Evolutionary conservation across 2,113 vertebrate genomes (phyloP).

Genomic region (Guaruba guarouba): DNA sequence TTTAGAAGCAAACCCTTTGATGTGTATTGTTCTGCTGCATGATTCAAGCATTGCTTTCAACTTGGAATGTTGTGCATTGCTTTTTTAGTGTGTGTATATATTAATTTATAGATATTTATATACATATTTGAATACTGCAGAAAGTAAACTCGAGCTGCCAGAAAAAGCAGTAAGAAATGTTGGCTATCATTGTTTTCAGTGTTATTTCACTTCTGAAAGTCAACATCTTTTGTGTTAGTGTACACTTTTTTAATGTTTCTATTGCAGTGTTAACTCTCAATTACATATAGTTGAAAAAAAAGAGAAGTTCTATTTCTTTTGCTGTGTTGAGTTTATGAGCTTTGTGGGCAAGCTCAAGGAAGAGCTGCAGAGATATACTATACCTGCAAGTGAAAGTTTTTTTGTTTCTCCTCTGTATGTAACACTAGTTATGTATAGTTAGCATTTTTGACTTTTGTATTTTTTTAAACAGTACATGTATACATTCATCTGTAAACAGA

Average conservation of each 20-base stretch:
- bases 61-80: background rate
- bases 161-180: background rate
- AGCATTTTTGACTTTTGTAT: background rate
- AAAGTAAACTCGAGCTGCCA: background rate
- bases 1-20: background rate
- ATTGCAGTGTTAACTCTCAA: background rate
- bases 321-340: background rate
- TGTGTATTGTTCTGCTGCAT: background rate
- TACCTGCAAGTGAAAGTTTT: background rate
- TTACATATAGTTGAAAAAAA: background rate
- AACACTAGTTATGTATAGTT: background rate
- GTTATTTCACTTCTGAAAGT: background rate
- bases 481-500: background rate
- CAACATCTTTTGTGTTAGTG: background rate
- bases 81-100: background rate
- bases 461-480: background rate
- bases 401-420: background rate
- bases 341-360: background rate
- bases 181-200: background rate
- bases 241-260: background rate
- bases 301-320: background rate
- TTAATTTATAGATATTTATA: background rate
- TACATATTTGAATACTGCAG: background rate
- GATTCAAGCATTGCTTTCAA: background rate
- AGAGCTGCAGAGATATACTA: background rate